phyloP scores from a whole-genome alignment of 1,140 invertebrate genomes.

The Heliconius eleuchia region DNA sequence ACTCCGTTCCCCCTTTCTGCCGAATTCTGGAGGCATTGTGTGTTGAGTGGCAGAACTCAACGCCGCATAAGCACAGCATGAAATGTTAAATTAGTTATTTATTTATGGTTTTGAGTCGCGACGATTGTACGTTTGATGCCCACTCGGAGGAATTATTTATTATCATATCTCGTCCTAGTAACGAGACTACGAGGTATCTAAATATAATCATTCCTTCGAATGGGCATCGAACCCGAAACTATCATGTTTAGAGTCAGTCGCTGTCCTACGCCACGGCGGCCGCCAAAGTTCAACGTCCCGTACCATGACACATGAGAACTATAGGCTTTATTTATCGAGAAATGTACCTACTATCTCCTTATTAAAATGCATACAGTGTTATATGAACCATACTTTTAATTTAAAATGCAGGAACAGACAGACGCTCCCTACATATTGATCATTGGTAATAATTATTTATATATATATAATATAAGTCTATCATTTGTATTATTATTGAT shows the following conservation, averaged over 20 bases:
- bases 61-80: background rate
- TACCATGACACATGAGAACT: slow-evolving; percentile 51
- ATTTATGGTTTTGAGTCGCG: too few relatives aligned
- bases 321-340: slow-evolving; percentile 44
- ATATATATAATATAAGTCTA: background rate
- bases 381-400: slow-evolving; percentile 45
- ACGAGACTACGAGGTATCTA: too few relatives aligned
- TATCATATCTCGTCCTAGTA: too few relatives aligned
- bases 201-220: background rate
- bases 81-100: too few relatives aligned
- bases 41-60: too few relatives aligned
- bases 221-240: background rate
- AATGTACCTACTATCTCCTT: slow-evolving; percentile 48
- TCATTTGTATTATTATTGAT: background rate
- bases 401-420: slow-evolving; percentile 50
- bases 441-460: slow-evolving; percentile 34
- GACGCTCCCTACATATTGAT: slow-evolving; percentile 42
- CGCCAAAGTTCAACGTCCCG: background rate
- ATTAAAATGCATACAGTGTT: slow-evolving; percentile 49
- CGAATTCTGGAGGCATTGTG: too few relatives aligned
- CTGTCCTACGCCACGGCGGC: background rate
- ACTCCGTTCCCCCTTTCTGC: too few relatives aligned
- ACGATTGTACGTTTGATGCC: too few relatives aligned
- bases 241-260: background rate
- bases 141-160: too few relatives aligned